Base-by-base conservation (phyloP, 2,797 vertebrate genomes). In the Lutjanus argentimaculatus region DNA sequence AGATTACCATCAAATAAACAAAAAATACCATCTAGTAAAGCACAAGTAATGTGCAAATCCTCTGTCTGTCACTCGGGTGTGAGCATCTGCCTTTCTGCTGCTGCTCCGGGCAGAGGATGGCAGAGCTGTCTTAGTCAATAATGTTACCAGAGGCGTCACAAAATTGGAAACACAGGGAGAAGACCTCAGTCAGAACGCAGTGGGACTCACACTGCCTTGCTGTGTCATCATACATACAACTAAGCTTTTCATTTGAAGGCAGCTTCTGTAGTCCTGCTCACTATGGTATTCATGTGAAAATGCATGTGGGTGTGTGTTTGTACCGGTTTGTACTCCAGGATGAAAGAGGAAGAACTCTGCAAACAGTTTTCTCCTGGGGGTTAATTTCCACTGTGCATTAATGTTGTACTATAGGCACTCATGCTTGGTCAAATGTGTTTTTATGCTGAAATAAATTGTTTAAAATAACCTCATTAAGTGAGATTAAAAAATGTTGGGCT, bases 1-100 rank as follows among this genome's bases (percentile, higher is more conserved):
- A 86, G 83, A 90, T 91, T 88, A 85, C 68, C 25, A 76, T 89
- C 77, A 85, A 53, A 85, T 88, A 91, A 93, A 91, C 85, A 87
- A 74, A 91, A 36, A 89, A 72, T 42, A 21, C 70, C 82, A 69
- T 72, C 51, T 66, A 63, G 71, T 67, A 42, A 80, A 88, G 42
- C 10, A 0, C 19, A 42, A 15, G n/a, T 52, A 55, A 61, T 43
- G 36, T 46, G 30, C 69, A 69, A 66, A 7, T 52, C 6, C 51
- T 42, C 11, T 52, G 51, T 49, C 9, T 56, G 46, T 42, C 62
- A 51, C 51, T 25, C 19, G 51, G 63, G 42, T 49, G 71, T 73
- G 58, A 66, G 67, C 79, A 85, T 89, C 79, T 89, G 85, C 74
- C 62, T 76, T 83, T 67, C 64, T 61, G 8, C 57, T 78, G 63